These are phyloP conservation scores for Euura saliciscinereae DNA, from an alignment of 1,140 invertebrate genomes.

Conservation along the genomic window DNA sequence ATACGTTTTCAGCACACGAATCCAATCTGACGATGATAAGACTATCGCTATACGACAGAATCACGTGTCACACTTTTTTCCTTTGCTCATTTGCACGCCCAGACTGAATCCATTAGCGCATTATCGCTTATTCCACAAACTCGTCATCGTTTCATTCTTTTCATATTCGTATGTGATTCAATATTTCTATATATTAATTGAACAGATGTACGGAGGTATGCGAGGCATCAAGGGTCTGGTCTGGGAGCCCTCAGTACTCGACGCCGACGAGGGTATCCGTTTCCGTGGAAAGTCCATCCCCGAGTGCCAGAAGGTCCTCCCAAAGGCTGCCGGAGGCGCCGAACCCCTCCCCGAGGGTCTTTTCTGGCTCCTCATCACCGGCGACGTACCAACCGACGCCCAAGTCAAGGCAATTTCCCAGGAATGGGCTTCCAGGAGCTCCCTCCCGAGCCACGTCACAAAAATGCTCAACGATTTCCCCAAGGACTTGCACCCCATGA, in stretches of 20 bases:
- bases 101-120: neutral
- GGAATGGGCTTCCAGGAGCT: conserved; percentile 90
- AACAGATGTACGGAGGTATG: conserved; percentile 96
- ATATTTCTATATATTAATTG: neutral
- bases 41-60: neutral
- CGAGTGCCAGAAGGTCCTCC: conserved; percentile 90
- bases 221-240: conserved; percentile 93
- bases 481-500: conserved; percentile 93
- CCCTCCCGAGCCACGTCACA: conserved; percentile 91
- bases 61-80: neutral
- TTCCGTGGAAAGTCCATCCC: conserved; percentile 96
- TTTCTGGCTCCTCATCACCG: conserved; percentile 94
- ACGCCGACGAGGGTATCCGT: conserved; percentile 93
- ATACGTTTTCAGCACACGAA: neutral
- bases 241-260: conserved; percentile 94
- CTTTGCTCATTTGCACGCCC: neutral
- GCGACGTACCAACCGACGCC: conserved; percentile 85
- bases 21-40: neutral
- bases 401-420: conserved; percentile 85
- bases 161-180: neutral
- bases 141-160: neutral
- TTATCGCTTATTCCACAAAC: neutral
- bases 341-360: conserved; percentile 95
- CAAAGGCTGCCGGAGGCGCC: conserved; percentile 82
- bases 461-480: conserved; percentile 96